Percentiles rank a stretch among this genome's conserved stretches.
These are phyloP conservation scores for Brachionus calyciflorus DNA, from an alignment of 1,140 invertebrate species.

Conservation along the genomic window DNA sequence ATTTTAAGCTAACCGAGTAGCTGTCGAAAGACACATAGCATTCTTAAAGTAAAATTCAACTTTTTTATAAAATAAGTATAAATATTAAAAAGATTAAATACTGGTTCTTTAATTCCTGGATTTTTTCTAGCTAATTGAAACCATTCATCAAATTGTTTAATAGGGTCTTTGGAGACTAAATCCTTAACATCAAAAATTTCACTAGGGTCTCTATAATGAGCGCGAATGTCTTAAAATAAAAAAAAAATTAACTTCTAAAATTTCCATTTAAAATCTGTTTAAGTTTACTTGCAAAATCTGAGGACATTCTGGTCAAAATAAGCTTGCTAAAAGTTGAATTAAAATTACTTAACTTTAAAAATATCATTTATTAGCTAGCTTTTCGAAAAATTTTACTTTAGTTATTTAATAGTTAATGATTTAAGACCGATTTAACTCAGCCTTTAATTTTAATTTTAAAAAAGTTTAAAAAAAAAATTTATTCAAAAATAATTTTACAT, in stretches of 20 bases:
- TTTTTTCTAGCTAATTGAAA: slow-evolving; percentile 38
- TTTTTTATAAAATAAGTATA: too few species aligned
- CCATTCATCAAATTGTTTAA: slow-evolving; percentile 41
- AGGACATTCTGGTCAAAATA: slow-evolving; percentile 8
- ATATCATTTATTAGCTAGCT: not conserved
- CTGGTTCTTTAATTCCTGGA: slow-evolving; percentile 41
- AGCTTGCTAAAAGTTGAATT: slow-evolving; percentile 4
- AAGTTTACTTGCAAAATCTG: slow-evolving; percentile 37
- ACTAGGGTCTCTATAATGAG: slow-evolving; percentile 29
- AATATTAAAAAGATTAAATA: not conserved
- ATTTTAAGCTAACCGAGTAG: not conserved
- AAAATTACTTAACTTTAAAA: slow-evolving; percentile 30
- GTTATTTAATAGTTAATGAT: too few species aligned
- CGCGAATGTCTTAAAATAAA: not conserved
- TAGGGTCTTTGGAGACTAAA: slow-evolving; percentile 19
- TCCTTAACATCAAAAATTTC: slow-evolving; percentile 43
- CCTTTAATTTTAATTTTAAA: too few species aligned
- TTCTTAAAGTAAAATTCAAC: slow-evolving; percentile 24
- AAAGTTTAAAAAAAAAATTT: too few species aligned
- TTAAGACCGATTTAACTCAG: too few species aligned
- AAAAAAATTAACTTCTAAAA: not conserved
- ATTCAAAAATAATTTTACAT: not conserved
- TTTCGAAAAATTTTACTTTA: too few species aligned
- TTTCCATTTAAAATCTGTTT: not conserved
- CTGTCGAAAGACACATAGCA: slow-evolving; percentile 33